phyloP scores from a whole-genome alignment of 2,888 invertebrate genomes.

The Apotomis turbidana region DNA sequence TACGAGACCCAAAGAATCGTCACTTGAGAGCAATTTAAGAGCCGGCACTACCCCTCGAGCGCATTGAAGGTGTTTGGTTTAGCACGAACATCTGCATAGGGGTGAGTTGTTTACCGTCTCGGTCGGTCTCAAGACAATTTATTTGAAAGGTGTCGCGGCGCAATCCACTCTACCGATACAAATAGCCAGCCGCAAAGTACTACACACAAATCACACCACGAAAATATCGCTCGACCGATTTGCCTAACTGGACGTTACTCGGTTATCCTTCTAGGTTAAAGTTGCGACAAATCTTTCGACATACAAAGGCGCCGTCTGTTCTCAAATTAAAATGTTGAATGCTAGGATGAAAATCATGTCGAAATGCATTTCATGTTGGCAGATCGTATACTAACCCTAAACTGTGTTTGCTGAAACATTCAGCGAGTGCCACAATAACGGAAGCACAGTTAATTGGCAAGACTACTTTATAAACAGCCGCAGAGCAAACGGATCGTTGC shows the following conservation, averaged over 20 bases:
- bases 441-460: conserved; percentile 15
- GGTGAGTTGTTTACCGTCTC: conserved; percentile 77
- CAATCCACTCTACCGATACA: conserved; percentile 79
- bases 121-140: conserved; percentile 80
- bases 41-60: conserved; percentile 62
- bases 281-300: conserved; percentile 7
- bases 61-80: conserved; percentile 73
- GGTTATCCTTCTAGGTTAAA: background rate
- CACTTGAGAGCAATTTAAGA: conserved; percentile 68
- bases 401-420: conserved; percentile 29
- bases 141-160: conserved; percentile 81
- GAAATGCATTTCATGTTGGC: conserved; percentile 37
- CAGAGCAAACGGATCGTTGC: conserved; percentile 15
- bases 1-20: conserved; percentile 52
- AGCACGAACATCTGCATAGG: conserved; percentile 74
- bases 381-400: conserved; percentile 8
- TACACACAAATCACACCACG: conserved; percentile 72
- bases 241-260: conserved; percentile 59
- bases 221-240: conserved; percentile 69
- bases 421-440: conserved; percentile 32
- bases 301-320: background rate
- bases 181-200: conserved; percentile 65
- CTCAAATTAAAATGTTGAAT: background rate
- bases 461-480: conserved; percentile 14
- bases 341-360: background rate